A percentile compares a stretch with the other conserved stretches of the same genome.
Conservation (phyloP, 2,888 invertebrate species). For the Listrodromus nycthemerus region DNA sequence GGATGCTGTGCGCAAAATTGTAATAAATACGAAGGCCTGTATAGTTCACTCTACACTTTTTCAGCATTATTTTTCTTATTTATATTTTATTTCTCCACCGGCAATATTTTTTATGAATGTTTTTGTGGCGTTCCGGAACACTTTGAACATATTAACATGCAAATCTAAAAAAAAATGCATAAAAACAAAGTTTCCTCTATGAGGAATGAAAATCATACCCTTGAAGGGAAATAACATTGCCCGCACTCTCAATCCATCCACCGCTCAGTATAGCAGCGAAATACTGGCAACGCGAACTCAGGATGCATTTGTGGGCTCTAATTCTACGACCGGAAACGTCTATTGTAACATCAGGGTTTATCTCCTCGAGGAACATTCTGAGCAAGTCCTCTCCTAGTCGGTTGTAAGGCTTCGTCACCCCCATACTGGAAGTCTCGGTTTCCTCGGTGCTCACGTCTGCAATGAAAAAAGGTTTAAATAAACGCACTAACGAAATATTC, state of each 20-base stretch:
- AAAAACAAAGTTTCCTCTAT: too few relatives aligned
- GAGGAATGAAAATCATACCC: conserved; percentile 86
- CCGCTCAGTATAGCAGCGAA: conserved; percentile 96
- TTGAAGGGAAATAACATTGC: conserved; percentile 93
- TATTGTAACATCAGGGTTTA: conserved; percentile 94
- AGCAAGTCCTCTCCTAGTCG: conserved; percentile 94
- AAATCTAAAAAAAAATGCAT: too few relatives aligned
- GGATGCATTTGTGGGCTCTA: conserved; percentile 96
- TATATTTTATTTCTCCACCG: too few relatives aligned
- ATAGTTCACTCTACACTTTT: too few relatives aligned
- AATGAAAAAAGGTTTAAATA: conserved; percentile 17
- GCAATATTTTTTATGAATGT: too few relatives aligned
- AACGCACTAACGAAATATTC: background rate
- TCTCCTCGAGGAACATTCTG: conserved; percentile 96
- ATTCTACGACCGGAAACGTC: conserved; percentile 93
- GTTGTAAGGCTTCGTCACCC: conserved; percentile 81
- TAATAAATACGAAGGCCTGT: too few relatives aligned
- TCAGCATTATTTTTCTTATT: too few relatives aligned
- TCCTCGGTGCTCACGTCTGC: conserved; percentile 84
- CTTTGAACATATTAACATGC: too few relatives aligned
- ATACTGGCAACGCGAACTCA: conserved; percentile 96
- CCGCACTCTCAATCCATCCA: conserved; percentile 92
- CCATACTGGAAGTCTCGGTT: conserved; percentile 84
- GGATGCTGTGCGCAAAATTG: too few relatives aligned
- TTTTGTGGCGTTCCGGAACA: too few relatives aligned